A percentile compares a stretch with the other conserved stretches of the same genome.
Evolutionary conservation across 2,113 vertebrate species (phyloP).

Genomic region (Alaudala cheleensis): DNA sequence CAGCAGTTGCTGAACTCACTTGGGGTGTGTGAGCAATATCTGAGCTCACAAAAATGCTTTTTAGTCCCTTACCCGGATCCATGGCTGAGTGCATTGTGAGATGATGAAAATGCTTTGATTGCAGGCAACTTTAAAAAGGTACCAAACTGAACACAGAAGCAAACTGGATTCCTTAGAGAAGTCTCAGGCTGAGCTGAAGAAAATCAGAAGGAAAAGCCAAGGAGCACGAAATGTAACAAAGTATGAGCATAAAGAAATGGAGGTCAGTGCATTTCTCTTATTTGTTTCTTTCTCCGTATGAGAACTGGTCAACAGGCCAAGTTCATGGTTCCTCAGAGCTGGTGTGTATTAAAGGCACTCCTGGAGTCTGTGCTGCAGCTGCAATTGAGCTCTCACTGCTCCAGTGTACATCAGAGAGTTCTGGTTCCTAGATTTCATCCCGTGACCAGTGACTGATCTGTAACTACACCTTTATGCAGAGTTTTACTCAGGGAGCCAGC

Average conservation of each 20-base stretch:
- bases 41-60: no score
- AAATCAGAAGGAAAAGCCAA: slow-evolving; percentile 93
- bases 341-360: background rate
- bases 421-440: background rate
- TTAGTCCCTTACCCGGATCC: background rate
- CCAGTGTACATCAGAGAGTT: background rate
- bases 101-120: slow-evolving; percentile 4
- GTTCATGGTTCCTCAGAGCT: background rate
- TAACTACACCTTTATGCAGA: background rate
- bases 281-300: background rate
- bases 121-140: slow-evolving; percentile 94
- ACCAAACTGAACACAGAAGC: slow-evolving; percentile 90
- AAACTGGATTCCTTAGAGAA: slow-evolving; percentile 92
- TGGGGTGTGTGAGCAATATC: background rate
- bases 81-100: background rate
- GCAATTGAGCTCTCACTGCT: background rate
- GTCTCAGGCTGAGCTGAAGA: slow-evolving; percentile 92
- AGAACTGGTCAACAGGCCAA: background rate
- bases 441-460: background rate
- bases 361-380: background rate
- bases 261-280: slow-evolving; percentile 75
- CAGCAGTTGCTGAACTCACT: background rate
- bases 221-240: slow-evolving; percentile 84
- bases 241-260: slow-evolving; percentile 89
- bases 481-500: background rate